Base-by-base conservation (phyloP, 2,113 vertebrate species). In the Furnarius figulus region DNA sequence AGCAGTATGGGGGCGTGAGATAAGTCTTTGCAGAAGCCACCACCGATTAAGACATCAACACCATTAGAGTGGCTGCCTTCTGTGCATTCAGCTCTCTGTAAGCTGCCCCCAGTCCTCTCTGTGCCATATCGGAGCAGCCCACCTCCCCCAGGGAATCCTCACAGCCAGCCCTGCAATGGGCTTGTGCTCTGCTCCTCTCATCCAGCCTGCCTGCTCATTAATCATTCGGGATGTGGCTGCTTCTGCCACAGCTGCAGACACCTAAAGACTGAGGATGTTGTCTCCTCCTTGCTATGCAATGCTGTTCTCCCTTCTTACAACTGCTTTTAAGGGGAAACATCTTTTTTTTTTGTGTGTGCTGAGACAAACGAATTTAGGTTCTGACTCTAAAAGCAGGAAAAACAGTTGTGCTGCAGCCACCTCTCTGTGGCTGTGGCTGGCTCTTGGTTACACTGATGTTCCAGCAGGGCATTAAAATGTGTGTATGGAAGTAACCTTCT, bases 61-160 rank as follows among this genome's bases (percentile, higher is more conserved):
- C 49, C 68, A 67, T 12, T n/a, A 87, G 37, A 95, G 78, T 58
- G n/a, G 65, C 85, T 86, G 70, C 71, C 49, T 89, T 58, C 78
- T 53, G 82, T 52, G 62, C 82, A 52, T 50, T 39, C 73, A 87
- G 89, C 74, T 87, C 46, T 67, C 63, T 33, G 67, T 6, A 6
- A 89, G 81, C 77, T 20, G 0, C 31, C 67, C 71, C 70, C 77
- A 46, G 55, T 18, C 35, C 61, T 42, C 59, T 42, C 55, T 24
- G 8, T 49, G 67, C 74, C 0, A 0, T 58, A 17, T 5, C 0
- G 1, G 66, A 97, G 84, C 85, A 84, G 78, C 68, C 82, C 10
- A 8, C 44, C 80, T 93, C 71, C 88, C 88, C 95, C 78, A 21
- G 85, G 94, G 95, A 58, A 91, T 73, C 52, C 74, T 85, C 77